Evolutionary conservation across 2,888 invertebrate genomes (phyloP).

Genomic region (Oegoconia quadripuncta): DNA sequence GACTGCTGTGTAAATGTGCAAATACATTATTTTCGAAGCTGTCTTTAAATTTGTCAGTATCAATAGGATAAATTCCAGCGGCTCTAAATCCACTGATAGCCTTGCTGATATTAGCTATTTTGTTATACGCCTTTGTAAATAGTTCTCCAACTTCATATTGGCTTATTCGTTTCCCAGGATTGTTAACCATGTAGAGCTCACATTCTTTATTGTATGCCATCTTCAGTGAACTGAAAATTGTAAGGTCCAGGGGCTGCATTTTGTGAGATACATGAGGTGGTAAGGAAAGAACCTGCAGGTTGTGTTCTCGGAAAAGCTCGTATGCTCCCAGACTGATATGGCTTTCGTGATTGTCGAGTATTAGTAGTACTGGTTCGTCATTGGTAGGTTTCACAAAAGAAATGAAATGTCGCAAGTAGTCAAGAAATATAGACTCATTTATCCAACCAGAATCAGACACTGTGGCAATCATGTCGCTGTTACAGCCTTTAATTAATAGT

Average conservation of each 20-base stretch:
- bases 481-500: no score
- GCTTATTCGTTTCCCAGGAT: slow-evolving; percentile 16
- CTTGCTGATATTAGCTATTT: slow-evolving; percentile 14
- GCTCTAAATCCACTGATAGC: slow-evolving; percentile 15
- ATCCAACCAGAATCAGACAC: no score
- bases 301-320: slow-evolving; percentile 5
- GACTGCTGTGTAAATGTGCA: no score
- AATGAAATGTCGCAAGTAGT: no score
- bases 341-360: slow-evolving; percentile 14
- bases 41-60: slow-evolving; percentile 12
- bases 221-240: slow-evolving; percentile 23
- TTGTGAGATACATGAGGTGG: no score
- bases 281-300: slow-evolving; percentile 4
- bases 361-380: slow-evolving; percentile 9
- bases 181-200: slow-evolving; percentile 13
- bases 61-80: slow-evolving; percentile 18
- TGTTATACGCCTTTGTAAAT: slow-evolving; percentile 19
- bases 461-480: no score
- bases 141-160: slow-evolving; percentile 18
- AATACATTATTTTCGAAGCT: no score
- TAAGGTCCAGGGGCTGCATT: slow-evolving; percentile 21
- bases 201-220: slow-evolving; percentile 20
- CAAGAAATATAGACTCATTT: no score
- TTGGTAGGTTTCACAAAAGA: background rate
- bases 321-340: slow-evolving; percentile 9